Base-by-base conservation (phyloP, 2,797 vertebrate genomes). In the Macropodus opercularis region DNA sequence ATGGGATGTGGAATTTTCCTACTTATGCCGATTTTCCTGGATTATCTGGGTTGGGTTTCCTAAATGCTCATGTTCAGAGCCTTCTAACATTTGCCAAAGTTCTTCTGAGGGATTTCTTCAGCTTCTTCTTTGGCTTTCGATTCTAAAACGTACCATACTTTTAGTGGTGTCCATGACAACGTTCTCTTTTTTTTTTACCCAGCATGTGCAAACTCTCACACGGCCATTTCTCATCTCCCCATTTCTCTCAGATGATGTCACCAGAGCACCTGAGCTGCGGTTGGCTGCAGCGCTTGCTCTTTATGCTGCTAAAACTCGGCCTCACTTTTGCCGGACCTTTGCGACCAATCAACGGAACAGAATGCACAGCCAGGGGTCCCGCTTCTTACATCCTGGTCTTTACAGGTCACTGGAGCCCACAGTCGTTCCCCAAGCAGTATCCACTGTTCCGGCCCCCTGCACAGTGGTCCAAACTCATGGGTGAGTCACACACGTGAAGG, bases 381-480 rank as follows among this genome's bases (percentile, higher is more conserved):
- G 91, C 92, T 63, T 92, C 92, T 48, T 94, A 93, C 82, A 91
- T 93, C 68, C 81, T 94, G 83, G 91, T 93, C 47, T 94, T 94
- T 81, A 92, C 92, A 6, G 93, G 93, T 49, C 90, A 91, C 77
- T 94, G 93, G 93, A 93, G 85, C 65, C 90, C 91, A 1, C 91
- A 91, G 81, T 87, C 88, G 41, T 94, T 94, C 77, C 92, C 93
- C 18, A 94, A 94, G 72, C 93, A 94, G 87, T 94, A 94, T 78
- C 93, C 93, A 3, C 71, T 93, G 50, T 93, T 92, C 87, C 87
- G 93, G 1, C 93, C 93, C 17, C 93, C 93, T 9, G 93, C 93
- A 6, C 93, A 94, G 89, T 94, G 93, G 93, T 94, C 93, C 77
- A 93, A 93, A 73, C 90, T 94, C 63, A 85, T 94, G 77, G 93